Conservation (phyloP, 2,888 invertebrate species). For the Lampropteryx suffumata region DNA sequence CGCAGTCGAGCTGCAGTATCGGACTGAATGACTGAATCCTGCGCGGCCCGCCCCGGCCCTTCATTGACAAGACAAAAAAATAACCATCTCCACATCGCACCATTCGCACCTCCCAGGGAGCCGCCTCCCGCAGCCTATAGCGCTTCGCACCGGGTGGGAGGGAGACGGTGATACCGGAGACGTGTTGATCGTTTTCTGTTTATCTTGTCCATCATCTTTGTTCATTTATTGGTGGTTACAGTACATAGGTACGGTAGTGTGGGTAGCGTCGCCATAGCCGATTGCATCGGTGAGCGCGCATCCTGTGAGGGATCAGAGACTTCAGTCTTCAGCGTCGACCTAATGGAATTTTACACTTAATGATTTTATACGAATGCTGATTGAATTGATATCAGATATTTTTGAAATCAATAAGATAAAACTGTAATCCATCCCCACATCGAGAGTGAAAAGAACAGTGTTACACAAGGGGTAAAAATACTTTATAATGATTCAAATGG, state of each 20-base stretch:
- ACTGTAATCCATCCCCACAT: no score
- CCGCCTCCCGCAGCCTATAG: constrained; percentile 58
- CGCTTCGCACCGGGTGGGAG: constrained; percentile 45
- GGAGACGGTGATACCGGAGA: constrained; percentile 52
- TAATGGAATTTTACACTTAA: constrained; percentile 41
- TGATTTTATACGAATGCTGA: constrained; percentile 27
- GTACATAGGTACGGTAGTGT: constrained; percentile 51
- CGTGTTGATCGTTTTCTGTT: constrained; percentile 63
- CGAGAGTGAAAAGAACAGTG: no score
- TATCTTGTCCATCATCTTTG: constrained; percentile 76
- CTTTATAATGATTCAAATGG: no score
- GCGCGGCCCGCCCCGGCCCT: constrained; percentile 73
- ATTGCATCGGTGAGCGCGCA: constrained; percentile 67
- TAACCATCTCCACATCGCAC: constrained; percentile 65
- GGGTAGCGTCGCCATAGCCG: constrained; percentile 63
- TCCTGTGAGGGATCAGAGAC: constrained; percentile 57
- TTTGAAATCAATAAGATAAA: no score
- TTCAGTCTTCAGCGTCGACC: constrained; percentile 43
- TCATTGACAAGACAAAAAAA: constrained; percentile 81
- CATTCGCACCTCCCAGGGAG: constrained; percentile 61
- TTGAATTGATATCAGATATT: constrained; percentile 13
- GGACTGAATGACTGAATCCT: constrained; percentile 63
- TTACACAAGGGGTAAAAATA: no score
- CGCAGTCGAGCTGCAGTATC: constrained; percentile 60
- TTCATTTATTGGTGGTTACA: constrained; percentile 52